Evolutionary conservation across 2,797 vertebrate genomes (phyloP).

Genomic region (Intellagama lesueurii): DNA sequence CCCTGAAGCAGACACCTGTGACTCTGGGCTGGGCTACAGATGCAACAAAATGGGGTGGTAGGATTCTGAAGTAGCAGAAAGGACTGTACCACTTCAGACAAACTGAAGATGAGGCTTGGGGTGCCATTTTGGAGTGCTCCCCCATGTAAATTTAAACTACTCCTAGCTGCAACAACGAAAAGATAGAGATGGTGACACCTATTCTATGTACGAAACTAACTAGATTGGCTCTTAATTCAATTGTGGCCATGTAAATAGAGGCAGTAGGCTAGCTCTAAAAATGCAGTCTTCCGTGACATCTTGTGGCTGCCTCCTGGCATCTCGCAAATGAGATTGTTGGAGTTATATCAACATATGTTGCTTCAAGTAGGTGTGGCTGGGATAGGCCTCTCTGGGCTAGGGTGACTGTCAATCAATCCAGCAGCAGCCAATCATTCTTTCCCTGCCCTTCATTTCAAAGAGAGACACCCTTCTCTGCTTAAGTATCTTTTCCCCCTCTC

Average conservation of each 20-base stretch:
- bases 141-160: no score
- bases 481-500: no score
- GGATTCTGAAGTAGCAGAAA: background rate
- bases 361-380: no score
- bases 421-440: no score
- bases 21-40: background rate
- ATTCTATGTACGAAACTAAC: background rate
- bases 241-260: background rate
- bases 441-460: no score
- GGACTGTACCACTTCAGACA: background rate
- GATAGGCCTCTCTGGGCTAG: no score
- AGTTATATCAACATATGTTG: no score
- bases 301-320: background rate
- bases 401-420: no score
- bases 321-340: no score
- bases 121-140: no score
- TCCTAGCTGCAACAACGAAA: background rate
- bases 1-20: no score
- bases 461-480: no score
- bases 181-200: background rate
- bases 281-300: background rate
- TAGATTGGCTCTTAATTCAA: background rate
- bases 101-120: background rate
- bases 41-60: background rate
- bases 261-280: background rate